Base-by-base conservation (phyloP, 1,140 invertebrate genomes). In the Drosophila eugracilis region DNA sequence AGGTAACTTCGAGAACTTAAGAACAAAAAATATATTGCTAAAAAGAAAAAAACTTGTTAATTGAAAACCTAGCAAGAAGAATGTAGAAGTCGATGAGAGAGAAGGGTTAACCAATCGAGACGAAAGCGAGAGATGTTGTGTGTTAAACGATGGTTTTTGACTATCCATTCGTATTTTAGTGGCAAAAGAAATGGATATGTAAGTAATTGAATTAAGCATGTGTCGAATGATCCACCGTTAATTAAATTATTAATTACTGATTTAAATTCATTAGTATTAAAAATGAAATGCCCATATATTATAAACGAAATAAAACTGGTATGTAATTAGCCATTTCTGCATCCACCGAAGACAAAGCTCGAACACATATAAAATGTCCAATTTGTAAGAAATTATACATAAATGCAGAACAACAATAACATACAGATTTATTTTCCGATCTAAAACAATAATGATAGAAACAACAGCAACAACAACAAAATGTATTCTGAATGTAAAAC, bases 211-310 rank as follows among this genome's bases (percentile, higher is more conserved):
- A 70, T 80, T 78, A 73, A 81, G 69, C 58, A 80, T 75, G 76
- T 75, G 83, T 85, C 80, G 86, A 89, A 89, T 78, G 76, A 89
- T 85, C 85, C 85, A 89, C 85, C 85, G 85, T 89, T 89, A 78
- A 80, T 89, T 85, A 75, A 89, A 89, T 85, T 77, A 89, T 83
- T 80, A 88, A 75, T 67, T 75, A 72, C 89, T 70, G 75, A 79
- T 84, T 89, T 89, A 79, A 81, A 78, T 74, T 62, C 60, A 81
- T 71, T 59, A 80, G 74, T 63, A 41, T 39, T 37, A 63, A 37
- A 50, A 71, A 70, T 41, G 50, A n/a, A n/a, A n/a, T n/a, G n/a
- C 48, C 71, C 55, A 57, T 26, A 53, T 59, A 21, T 54, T 59
- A 55, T 37, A 54, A 71, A 49, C 10, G 9, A n/a, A 55, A 59